phyloP scores from a whole-genome alignment of 2,888 invertebrate genomes.

The Apantesis nais region DNA sequence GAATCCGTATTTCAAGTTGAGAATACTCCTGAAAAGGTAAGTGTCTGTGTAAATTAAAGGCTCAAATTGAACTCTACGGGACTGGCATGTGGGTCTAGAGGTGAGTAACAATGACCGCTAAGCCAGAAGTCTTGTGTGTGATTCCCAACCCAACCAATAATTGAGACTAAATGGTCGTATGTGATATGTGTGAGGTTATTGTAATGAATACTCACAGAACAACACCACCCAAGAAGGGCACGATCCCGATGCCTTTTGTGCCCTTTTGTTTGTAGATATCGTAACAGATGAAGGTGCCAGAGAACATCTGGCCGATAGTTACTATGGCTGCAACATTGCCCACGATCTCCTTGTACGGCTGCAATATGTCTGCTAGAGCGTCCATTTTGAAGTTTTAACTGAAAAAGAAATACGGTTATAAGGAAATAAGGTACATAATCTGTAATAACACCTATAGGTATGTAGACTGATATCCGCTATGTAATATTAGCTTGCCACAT shows the following conservation, averaged over 20 bases:
- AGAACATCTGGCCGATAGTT: constrained; percentile 93
- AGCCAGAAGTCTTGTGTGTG: neutral
- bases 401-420: neutral
- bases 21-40: constrained; percentile 84
- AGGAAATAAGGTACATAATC: too few relatives aligned
- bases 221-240: constrained; percentile 91
- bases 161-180: too few relatives aligned
- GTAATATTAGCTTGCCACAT: too few relatives aligned
- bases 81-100: too few relatives aligned
- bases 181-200: too few relatives aligned
- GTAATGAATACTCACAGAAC: constrained; percentile 88
- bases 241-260: constrained; percentile 87
- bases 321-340: constrained; percentile 89
- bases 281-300: constrained; percentile 90
- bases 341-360: constrained; percentile 89
- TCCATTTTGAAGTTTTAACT: constrained; percentile 64
- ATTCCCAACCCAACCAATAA: too few relatives aligned
- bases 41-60: too few relatives aligned
- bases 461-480: neutral
- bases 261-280: constrained; percentile 89
- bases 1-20: constrained; percentile 91
- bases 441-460: neutral
- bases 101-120: neutral
- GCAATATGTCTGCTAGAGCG: constrained; percentile 78
- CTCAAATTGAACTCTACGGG: too few relatives aligned